Evolutionary conservation across 2,888 invertebrate genomes (phyloP), one percentile per base, ranked within the genome.

Genomic region (Sympetrum striolatum): DNA sequence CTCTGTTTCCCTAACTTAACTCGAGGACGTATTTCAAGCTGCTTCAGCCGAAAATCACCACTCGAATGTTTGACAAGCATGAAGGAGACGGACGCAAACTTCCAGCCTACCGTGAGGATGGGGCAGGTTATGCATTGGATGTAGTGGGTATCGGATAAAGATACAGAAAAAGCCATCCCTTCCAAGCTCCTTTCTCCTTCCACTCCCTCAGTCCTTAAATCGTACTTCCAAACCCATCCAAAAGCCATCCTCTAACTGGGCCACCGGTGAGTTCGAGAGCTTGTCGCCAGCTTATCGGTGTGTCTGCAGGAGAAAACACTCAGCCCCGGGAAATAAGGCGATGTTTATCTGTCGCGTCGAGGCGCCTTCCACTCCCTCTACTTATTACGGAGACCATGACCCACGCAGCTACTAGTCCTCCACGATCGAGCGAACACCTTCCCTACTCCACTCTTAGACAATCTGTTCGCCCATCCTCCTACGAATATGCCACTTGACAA

Each of bases 241-340:
- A 82, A 44, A 82, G 58, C 58, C 82, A 82, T 73, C 60, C 60
- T 37, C 37, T 37, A 86, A 25, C 82, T 58, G 82, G 31, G 39
- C 82, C 82, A 60, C 86, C 25, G 64, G 86, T 64, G 86, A 86
- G 22, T 86, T 86, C 60, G 37, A 60, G 37, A 39, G 64, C 60
- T 86, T 86, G 86, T 86, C 86, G 86, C 86, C 86, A 86, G 86
- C 86, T 86, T 86, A 86, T 86, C 86, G 73, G 25, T 37, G 60
- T 37, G 86, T 86, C 86, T 86, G 58, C 64, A 86, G 15, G 37
- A 86, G 86, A 86, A 86, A 86, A 86, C 86, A 86, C 86, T 86
- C 86, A 86, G 86, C 58, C 86, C 60, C 14, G 37, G 86, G 60
- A 86, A 86, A 86, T 86, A 60, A 86, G 86, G 58, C 37, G 86